phyloP scores from a whole-genome alignment of 92 coral and sea anemone genomes.

The Epizoanthus illoricatus region DNA sequence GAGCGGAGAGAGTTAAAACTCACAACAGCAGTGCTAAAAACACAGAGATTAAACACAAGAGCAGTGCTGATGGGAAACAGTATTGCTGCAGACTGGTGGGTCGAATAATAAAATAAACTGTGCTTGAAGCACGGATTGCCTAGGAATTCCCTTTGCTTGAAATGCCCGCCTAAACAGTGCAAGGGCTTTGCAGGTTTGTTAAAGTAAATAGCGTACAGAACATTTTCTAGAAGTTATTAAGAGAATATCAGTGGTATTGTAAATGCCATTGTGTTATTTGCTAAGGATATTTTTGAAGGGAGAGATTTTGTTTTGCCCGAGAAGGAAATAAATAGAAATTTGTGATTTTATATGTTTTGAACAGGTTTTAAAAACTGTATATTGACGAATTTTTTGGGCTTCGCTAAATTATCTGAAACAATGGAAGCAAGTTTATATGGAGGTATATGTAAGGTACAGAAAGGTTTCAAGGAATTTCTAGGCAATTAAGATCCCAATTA shows the following conservation, averaged over 20 bases:
- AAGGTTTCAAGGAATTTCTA: constrained; percentile 15
- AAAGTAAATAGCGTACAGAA: background rate
- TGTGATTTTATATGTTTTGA: constrained; percentile 34
- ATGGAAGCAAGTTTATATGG: constrained; percentile 3
- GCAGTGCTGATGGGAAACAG: constrained; percentile 25
- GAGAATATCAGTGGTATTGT: background rate
- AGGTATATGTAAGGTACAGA: background rate
- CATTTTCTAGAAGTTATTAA: constrained; percentile 3
- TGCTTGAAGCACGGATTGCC: background rate
- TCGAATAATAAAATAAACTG: constrained; percentile 8
- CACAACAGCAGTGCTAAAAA: background rate
- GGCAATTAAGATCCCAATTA: background rate
- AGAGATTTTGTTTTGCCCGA: constrained; percentile 23
- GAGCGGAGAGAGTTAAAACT: background rate
- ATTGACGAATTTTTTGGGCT: constrained; percentile 18
- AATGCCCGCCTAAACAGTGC: background rate
- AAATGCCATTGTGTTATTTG: background rate
- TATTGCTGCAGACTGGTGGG: constrained; percentile 38
- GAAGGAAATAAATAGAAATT: background rate
- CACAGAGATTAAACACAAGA: constrained; percentile 18
- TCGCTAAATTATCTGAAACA: background rate
- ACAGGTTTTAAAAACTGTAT: background rate
- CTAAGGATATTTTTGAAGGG: constrained; percentile 9
- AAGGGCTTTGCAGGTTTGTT: constrained; percentile 2
- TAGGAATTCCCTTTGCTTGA: background rate